These are phyloP conservation scores for Rhagophthalmus giganteus DNA, from an alignment of 2,888 invertebrate species.

Conservation along the genomic window DNA sequence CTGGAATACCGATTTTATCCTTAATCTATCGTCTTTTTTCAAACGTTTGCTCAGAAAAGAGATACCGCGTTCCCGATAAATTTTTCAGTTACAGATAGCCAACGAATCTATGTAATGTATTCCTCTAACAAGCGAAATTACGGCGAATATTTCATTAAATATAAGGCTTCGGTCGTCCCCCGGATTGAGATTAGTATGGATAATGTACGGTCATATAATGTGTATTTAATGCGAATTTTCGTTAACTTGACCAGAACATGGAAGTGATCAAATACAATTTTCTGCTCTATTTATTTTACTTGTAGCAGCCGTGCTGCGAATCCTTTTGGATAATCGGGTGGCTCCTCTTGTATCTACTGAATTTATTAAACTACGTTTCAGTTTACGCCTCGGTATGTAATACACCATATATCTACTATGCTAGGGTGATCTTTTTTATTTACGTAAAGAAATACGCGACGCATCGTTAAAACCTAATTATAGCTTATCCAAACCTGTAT, in stretches of 20 bases:
- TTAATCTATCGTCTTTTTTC: conserved; percentile 21
- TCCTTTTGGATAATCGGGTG: conserved; percentile 14
- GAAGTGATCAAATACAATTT: conserved; percentile 20
- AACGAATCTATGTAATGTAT: conserved; percentile 18
- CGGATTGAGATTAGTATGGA: conserved; percentile 43
- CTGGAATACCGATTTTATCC: conserved; percentile 28
- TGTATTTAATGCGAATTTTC: conserved; percentile 17
- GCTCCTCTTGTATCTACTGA: conserved; percentile 9
- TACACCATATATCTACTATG: too few relatives aligned
- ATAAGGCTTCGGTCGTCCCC: conserved; percentile 29
- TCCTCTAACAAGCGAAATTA: conserved; percentile 16
- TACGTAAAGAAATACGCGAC: too few relatives aligned
- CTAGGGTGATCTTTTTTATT: too few relatives aligned
- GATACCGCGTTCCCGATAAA: conserved; percentile 14
- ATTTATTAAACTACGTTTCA: conserved; percentile 4
- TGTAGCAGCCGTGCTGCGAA: conserved; percentile 8
- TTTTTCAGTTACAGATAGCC: conserved; percentile 18
- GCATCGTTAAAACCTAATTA: too few relatives aligned
- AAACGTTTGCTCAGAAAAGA: conserved; percentile 14
- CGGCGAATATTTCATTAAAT: conserved; percentile 12
- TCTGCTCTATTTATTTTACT: conserved; percentile 21
- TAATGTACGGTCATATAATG: conserved; percentile 4
- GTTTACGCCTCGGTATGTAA: background rate
- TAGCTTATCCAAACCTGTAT: too few relatives aligned
- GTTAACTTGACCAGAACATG: conserved; percentile 23